These are phyloP conservation scores for Pollenia angustigena DNA, from an alignment of 2,888 invertebrate genomes.

Conservation along the genomic window DNA sequence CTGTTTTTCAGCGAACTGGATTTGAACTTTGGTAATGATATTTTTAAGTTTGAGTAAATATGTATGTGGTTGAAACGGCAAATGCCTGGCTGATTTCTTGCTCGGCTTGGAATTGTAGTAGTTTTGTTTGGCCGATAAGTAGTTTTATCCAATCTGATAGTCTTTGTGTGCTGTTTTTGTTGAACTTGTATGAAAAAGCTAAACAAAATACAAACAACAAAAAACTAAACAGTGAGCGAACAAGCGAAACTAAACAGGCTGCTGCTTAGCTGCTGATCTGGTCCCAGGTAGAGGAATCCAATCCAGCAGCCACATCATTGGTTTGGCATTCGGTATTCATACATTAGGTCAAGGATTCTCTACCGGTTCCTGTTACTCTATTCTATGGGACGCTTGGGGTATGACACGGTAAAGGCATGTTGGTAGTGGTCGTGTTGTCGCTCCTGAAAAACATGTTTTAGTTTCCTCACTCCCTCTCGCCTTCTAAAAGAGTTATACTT, in stretches of 20 bases:
- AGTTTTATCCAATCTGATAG: constrained; percentile 57
- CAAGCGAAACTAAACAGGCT: constrained; percentile 26
- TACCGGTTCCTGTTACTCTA: constrained; percentile 78
- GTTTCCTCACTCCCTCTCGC: constrained; percentile 57
- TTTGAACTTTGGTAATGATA: constrained; percentile 73
- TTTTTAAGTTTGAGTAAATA: constrained; percentile 47
- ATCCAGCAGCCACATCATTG: constrained; percentile 60
- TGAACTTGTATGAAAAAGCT: constrained; percentile 3
- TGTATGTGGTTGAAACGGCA: constrained; percentile 33
- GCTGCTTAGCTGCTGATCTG: constrained; percentile 72
- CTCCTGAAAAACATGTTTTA: constrained; percentile 73
- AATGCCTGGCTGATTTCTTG: constrained; percentile 39
- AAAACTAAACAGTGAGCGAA: constrained; percentile 7
- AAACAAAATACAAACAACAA: constrained; percentile 17
- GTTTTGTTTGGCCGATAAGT: constrained; percentile 48
- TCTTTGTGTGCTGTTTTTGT: constrained; percentile 7
- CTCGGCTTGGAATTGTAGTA: constrained; percentile 23
- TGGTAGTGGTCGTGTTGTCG: constrained; percentile 44
- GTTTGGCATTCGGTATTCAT: constrained; percentile 69
- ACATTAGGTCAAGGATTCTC: constrained; percentile 83
- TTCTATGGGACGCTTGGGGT: constrained; percentile 44
- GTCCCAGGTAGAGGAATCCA: constrained; percentile 59
- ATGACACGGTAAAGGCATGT: constrained; percentile 13
- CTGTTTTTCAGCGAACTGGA: constrained; percentile 67
- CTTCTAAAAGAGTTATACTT: not conserved